Conservation (phyloP, 2,888 invertebrate genomes). For the Caprella mutica region DNA sequence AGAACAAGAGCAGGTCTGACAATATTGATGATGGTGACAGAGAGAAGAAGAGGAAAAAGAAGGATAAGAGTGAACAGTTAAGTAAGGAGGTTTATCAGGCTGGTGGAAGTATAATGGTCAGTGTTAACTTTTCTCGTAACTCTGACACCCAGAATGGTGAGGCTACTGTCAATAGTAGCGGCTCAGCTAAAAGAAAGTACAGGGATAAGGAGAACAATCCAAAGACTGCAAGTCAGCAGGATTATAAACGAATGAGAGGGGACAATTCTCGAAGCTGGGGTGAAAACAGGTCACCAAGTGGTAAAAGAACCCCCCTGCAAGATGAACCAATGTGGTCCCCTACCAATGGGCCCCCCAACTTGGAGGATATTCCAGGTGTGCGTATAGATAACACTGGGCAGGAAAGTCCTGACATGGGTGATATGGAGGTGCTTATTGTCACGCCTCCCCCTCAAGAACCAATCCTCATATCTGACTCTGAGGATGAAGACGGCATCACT, state of each 20-base stretch:
- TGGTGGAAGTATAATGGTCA: slow-evolving; percentile 82
- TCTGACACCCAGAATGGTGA: slow-evolving; percentile 13
- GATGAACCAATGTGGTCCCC: slow-evolving; percentile 37
- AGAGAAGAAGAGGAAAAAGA: slow-evolving; percentile 24
- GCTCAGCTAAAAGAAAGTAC: slow-evolving; percentile 24
- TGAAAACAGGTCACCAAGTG: slow-evolving; percentile 15
- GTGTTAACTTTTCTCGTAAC: slow-evolving; percentile 59
- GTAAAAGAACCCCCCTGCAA: slow-evolving; percentile 27
- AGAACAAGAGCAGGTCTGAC: slow-evolving; percentile 31
- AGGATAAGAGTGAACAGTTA: slow-evolving; percentile 38
- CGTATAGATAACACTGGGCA: slow-evolving; percentile 47
- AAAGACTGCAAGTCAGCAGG: slow-evolving; percentile 15
- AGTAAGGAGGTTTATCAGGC: slow-evolving; percentile 79
- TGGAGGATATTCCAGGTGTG: slow-evolving; percentile 5
- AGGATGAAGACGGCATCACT: slow-evolving; percentile 41
- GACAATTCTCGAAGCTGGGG: slow-evolving; percentile 22
- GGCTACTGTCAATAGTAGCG: background rate
- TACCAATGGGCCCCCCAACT: background rate
- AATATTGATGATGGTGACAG: slow-evolving; percentile 17
- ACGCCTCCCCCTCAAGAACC: slow-evolving; percentile 67
- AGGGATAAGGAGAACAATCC: slow-evolving; percentile 18
- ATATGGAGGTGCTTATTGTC: slow-evolving; percentile 33
- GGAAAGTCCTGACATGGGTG: slow-evolving; percentile 46
- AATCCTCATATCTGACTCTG: slow-evolving; percentile 73
- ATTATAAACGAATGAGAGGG: slow-evolving; percentile 14